Percentiles rank a stretch among this genome's conserved stretches.
Evolutionary conservation across 2,113 vertebrate species (phyloP).

Genomic region (Formicarius rufipectus): DNA sequence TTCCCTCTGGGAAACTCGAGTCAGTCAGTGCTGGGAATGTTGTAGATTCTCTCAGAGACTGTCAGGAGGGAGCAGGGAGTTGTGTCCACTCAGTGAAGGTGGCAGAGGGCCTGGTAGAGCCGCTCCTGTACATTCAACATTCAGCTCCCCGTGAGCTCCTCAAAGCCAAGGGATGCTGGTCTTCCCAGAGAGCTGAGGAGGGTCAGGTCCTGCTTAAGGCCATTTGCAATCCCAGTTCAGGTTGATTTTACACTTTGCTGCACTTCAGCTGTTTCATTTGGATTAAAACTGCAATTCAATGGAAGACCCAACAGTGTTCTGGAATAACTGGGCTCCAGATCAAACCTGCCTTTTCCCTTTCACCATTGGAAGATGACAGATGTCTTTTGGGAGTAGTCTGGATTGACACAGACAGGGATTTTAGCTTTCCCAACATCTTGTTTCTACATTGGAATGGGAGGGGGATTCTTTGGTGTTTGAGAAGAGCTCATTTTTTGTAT

Average conservation of each 20-base stretch:
- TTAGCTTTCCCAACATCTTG: background rate
- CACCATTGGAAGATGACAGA: background rate
- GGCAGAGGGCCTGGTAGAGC: background rate
- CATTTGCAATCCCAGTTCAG: background rate
- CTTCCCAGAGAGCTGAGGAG: background rate
- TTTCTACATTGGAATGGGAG: background rate
- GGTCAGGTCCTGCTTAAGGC: background rate
- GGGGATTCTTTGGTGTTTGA: background rate
- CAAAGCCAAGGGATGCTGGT: background rate
- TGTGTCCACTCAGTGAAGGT: background rate
- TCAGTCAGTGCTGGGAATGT: background rate
- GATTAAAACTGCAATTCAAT: background rate
- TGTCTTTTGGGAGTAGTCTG: background rate
- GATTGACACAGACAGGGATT: background rate
- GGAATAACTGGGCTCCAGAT: background rate
- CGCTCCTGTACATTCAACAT: background rate
- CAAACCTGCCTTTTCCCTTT: background rate
- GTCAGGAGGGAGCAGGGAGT: background rate
- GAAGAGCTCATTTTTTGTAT: background rate
- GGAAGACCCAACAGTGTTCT: background rate
- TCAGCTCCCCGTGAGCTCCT: background rate
- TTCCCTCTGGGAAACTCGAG: background rate
- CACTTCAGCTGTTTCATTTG: background rate
- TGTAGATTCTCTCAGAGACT: background rate
- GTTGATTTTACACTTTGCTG: background rate